Evolutionary conservation across 2,888 invertebrate species (phyloP).

Genomic region (Chloromyia formosa): DNA sequence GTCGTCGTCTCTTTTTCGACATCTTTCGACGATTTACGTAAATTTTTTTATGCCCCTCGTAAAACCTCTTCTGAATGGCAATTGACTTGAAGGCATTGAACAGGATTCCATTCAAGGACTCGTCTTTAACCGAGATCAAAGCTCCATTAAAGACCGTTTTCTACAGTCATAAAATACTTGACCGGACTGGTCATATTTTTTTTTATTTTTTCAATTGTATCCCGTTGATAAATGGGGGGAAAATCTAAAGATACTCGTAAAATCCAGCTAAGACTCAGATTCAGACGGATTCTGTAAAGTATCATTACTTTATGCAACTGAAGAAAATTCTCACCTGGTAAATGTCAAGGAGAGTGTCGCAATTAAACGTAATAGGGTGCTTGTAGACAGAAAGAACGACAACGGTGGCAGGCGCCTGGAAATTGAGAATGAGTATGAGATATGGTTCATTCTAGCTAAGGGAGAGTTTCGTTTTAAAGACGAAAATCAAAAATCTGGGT

Average conservation of each 20-base stretch:
- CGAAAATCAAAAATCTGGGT: too few species aligned
- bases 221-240: background rate
- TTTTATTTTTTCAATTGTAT: background rate
- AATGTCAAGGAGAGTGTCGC: background rate
- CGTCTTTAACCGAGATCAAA: background rate
- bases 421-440: too few species aligned
- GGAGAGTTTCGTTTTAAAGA: too few species aligned
- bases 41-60: background rate
- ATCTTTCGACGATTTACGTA: background rate
- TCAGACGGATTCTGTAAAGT: background rate
- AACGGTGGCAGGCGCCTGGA: background rate
- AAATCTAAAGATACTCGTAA: background rate
- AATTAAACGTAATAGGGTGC: background rate
- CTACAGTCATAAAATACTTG: background rate
- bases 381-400: background rate
- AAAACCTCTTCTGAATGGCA: constrained; percentile 2
- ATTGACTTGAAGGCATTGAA: background rate
- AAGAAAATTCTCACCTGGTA: background rate
- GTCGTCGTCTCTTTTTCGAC: background rate
- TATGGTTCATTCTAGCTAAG: too few species aligned
- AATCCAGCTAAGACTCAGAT: background rate
- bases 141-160: background rate
- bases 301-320: background rate
- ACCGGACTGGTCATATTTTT: background rate
- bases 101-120: background rate